Conservation (phyloP, 1,140 invertebrate species). For the Rhagoletis pomonella region DNA sequence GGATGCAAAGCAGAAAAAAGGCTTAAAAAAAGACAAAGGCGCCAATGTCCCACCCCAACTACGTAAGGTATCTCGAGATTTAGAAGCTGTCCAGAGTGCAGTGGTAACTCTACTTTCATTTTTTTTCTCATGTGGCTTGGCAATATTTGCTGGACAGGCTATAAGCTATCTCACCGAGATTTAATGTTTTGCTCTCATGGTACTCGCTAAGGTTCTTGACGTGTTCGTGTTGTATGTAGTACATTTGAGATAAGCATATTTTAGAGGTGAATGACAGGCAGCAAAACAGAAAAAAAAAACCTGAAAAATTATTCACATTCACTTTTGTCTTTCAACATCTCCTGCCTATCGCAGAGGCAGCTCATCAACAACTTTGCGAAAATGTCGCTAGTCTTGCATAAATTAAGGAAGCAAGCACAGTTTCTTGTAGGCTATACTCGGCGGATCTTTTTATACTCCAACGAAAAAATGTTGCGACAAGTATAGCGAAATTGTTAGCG, state of each 20-base stretch:
- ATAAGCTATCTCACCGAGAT: not conserved
- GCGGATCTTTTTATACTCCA: not conserved
- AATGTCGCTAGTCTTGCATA: not conserved
- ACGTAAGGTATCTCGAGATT: not conserved
- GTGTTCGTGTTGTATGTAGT: not conserved
- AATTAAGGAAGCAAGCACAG: not conserved
- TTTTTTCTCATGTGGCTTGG: not conserved
- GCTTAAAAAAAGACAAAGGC: not conserved
- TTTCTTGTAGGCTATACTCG: too few species aligned
- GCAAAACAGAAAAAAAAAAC: not conserved
- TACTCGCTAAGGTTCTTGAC: not conserved
- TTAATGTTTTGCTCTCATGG: not conserved
- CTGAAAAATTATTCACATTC: not conserved
- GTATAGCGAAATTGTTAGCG: not conserved
- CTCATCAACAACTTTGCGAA: not conserved
- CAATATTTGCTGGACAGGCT: not conserved
- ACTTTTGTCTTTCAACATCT: not conserved
- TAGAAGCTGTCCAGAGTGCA: not conserved
- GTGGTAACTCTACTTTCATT: not conserved
- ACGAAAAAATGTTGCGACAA: not conserved
- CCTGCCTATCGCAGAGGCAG: not conserved
- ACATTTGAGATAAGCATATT: constrained; percentile 9
- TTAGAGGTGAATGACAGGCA: constrained; percentile 26
- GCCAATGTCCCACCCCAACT: not conserved
- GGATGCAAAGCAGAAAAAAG: not conserved